Percentiles rank a stretch among this genome's conserved stretches.
These are phyloP conservation scores for Hermetia illucens DNA, from an alignment of 1,140 invertebrate species.

Conservation along the genomic window DNA sequence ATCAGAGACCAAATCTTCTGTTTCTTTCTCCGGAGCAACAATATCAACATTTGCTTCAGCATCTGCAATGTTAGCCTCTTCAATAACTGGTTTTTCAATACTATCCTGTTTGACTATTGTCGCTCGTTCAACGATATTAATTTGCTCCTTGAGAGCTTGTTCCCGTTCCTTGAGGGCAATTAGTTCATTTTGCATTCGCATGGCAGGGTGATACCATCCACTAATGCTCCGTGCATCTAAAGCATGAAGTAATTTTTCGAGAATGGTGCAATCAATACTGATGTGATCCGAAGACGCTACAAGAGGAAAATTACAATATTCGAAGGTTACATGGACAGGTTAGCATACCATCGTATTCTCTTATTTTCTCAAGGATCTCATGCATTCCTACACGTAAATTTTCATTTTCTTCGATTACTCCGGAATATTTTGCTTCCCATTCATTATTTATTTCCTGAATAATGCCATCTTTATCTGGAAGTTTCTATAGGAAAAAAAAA, in stretches of 20 bases:
- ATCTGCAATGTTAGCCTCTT: neutral
- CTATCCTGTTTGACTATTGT: constrained; percentile 5
- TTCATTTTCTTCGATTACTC: constrained; percentile 44
- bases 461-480: neutral
- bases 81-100: neutral
- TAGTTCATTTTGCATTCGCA: constrained; percentile 40
- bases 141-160: constrained; percentile 35
- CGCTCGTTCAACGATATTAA: constrained; percentile 5
- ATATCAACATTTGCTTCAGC: neutral
- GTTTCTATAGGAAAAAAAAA: too few relatives aligned
- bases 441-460: constrained; percentile 17
- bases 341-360: constrained; percentile 39
- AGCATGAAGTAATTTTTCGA: constrained; percentile 41
- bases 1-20: neutral
- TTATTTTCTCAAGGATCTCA: constrained; percentile 45
- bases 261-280: constrained; percentile 36
- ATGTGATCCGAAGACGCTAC: constrained; percentile 25
- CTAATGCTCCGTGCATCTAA: constrained; percentile 36
- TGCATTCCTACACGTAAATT: constrained; percentile 43
- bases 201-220: constrained; percentile 43
- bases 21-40: neutral
- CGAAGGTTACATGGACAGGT: neutral
- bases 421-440: constrained; percentile 24
- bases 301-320: constrained; percentile 9
- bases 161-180: constrained; percentile 41